A percentile compares a stretch with the other conserved stretches of the same genome.
Evolutionary conservation across 2,113 vertebrate species (phyloP).

Genomic region (Toxostoma redivivum): DNA sequence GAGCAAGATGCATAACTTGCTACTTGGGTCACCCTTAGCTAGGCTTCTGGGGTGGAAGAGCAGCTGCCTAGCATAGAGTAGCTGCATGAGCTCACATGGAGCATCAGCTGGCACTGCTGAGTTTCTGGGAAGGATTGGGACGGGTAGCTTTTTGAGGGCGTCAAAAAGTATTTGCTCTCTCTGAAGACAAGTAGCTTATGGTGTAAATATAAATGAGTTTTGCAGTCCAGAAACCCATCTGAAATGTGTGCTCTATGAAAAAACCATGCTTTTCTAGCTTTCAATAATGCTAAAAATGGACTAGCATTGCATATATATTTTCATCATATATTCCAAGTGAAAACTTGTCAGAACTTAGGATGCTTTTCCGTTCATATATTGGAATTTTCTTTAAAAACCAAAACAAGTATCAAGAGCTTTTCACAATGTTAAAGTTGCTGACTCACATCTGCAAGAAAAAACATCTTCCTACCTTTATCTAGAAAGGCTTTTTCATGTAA

Average conservation of each 20-base stretch:
- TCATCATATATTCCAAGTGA: background rate
- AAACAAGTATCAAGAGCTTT: background rate
- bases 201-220: background rate
- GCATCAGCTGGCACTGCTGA: background rate
- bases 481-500: background rate
- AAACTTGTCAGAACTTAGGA: background rate
- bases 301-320: background rate
- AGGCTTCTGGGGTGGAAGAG: background rate
- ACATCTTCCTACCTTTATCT: background rate
- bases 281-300: background rate
- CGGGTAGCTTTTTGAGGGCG: background rate
- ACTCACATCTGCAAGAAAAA: slow-evolving; percentile 31
- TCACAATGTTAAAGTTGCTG: background rate
- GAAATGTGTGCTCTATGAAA: background rate
- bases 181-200: background rate
- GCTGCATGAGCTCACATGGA: background rate
- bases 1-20: background rate
- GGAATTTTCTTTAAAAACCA: background rate
- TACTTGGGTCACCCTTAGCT: background rate
- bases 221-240: background rate
- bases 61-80: background rate
- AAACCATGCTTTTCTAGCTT: background rate
- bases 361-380: background rate
- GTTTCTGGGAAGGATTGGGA: background rate
- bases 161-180: background rate